These are phyloP conservation scores for Thaumetopoea pityocampa DNA, from an alignment of 1,140 invertebrate genomes.

Conservation along the genomic window DNA sequence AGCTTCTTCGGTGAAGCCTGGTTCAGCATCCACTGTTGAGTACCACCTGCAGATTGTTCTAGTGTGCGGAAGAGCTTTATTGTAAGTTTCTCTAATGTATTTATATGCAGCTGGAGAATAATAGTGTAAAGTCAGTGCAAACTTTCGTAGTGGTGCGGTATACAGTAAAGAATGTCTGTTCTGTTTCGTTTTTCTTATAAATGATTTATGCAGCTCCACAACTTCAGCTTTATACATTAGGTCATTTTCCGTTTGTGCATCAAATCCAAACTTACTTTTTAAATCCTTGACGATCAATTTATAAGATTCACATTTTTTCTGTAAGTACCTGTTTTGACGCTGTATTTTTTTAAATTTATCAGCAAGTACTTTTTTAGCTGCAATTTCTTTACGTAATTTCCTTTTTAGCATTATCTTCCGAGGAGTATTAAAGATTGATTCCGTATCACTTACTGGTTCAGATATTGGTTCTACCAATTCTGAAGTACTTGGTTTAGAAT, in stretches of 20 bases:
- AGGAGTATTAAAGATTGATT: constrained; percentile 1
- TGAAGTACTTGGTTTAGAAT: too few relatives aligned
- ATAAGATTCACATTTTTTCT: too few relatives aligned
- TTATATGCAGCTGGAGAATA: constrained; percentile 21
- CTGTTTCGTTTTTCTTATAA: too few relatives aligned
- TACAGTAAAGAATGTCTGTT: too few relatives aligned
- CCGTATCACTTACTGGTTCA: not conserved
- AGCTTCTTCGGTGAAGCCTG: constrained; percentile 15
- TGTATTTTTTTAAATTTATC: too few relatives aligned
- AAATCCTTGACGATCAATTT: too few relatives aligned
- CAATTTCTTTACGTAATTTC: not conserved
- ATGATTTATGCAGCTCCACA: too few relatives aligned
- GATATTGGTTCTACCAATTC: not conserved
- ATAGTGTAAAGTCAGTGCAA: constrained; percentile 15
- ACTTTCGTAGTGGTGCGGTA: constrained; percentile 12
- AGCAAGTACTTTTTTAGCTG: too few relatives aligned
- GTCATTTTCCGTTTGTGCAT: too few relatives aligned
- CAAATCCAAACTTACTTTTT: too few relatives aligned
- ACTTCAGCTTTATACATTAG: too few relatives aligned
- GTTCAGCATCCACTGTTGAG: constrained; percentile 7
- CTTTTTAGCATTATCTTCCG: not conserved
- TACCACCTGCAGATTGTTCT: constrained; percentile 14
- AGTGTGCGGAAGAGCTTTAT: constrained; percentile 10
- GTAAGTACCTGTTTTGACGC: too few relatives aligned
- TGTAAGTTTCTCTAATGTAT: constrained; percentile 10